Conservation (phyloP, 2,888 invertebrate species). For the Zaprionus bogoriensis region DNA sequence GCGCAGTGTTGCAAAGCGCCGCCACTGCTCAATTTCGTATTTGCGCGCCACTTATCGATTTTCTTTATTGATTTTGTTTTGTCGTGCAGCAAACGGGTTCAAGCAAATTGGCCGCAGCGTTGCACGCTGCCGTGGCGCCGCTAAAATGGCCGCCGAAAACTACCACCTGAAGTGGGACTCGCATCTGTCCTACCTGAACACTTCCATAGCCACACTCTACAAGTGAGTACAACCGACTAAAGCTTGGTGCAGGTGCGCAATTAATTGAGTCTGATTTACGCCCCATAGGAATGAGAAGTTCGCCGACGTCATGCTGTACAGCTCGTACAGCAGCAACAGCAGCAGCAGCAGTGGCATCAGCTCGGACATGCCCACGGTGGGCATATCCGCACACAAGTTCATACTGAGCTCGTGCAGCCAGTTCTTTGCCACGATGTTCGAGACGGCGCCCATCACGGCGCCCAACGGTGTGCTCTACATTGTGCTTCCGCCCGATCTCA, state of each 20-base stretch:
- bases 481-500: constrained; percentile 91
- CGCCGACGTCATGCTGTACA: constrained; percentile 91
- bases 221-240: no score
- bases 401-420: constrained; percentile 92
- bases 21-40: background rate
- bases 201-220: constrained; percentile 89
- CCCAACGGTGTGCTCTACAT: constrained; percentile 86
- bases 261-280: background rate
- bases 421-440: constrained; percentile 83
- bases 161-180: constrained; percentile 96
- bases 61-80: constrained; percentile 60
- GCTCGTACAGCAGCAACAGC: constrained; percentile 84
- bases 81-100: constrained; percentile 3
- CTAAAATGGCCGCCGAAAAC: constrained; percentile 86
- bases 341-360: constrained; percentile 83
- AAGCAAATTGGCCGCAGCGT: constrained; percentile 1
- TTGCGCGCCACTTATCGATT: constrained; percentile 55
- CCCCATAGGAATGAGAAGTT: constrained; percentile 92
- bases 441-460: constrained; percentile 78
- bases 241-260: no score
- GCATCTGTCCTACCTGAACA: constrained; percentile 91
- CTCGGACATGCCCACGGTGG: constrained; percentile 85
- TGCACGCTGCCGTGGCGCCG: no score
- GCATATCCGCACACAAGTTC: constrained; percentile 93
- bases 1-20: constrained; percentile 30